phyloP scores from a whole-genome alignment of 2,113 vertebrate genomes.

The Coryphaenoides rupestris region DNA sequence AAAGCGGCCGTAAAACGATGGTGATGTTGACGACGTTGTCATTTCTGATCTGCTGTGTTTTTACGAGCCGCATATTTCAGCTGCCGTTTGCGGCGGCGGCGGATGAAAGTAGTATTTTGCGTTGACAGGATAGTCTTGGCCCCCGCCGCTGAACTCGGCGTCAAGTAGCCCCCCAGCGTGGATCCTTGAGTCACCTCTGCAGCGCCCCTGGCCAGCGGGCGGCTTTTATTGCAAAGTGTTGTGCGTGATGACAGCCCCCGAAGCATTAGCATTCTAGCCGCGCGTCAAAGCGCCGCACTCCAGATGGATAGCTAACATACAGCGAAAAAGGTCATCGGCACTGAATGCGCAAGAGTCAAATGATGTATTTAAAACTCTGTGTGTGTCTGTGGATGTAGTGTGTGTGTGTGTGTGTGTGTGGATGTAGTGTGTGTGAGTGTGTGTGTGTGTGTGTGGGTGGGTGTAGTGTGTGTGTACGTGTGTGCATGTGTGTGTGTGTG shows the following conservation, averaged over 20 bases:
- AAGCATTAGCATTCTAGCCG: neutral
- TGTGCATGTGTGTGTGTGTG: too few relatives aligned
- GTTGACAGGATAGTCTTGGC: neutral
- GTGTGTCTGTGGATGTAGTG: neutral
- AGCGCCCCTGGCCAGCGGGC: neutral
- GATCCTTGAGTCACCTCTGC: neutral
- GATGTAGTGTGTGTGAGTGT: neutral
- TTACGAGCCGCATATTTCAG: neutral
- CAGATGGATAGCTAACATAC: neutral
- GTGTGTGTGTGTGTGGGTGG: neutral
- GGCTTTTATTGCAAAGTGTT: neutral
- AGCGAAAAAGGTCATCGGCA: neutral
- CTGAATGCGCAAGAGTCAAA: neutral
- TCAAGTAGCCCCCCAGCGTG: neutral
- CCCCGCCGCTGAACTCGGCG: neutral
- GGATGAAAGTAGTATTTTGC: neutral
- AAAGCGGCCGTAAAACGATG: neutral
- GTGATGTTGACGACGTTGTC: neutral
- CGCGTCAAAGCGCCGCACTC: neutral
- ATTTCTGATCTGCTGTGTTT: neutral
- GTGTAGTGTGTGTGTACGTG: too few relatives aligned
- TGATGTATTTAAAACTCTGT: neutral
- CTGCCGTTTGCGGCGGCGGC: neutral
- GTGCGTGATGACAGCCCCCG: neutral
- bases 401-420: conserved; percentile 2